Evolutionary conservation across 2,113 vertebrate species (phyloP).

Genomic region (Leptobrachium leishanense): DNA sequence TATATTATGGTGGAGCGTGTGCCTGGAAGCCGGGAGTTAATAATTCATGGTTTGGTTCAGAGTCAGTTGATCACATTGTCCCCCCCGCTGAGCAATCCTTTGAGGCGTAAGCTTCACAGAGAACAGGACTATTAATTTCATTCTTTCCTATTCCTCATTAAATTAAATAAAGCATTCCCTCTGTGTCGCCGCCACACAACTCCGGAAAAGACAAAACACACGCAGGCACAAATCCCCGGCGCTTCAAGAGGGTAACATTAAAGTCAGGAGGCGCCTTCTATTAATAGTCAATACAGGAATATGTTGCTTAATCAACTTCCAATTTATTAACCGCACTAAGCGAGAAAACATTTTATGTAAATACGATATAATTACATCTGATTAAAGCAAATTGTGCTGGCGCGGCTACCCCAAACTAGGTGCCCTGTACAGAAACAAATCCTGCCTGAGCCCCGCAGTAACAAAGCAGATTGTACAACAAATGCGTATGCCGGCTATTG

Average conservation of each 20-base stretch:
- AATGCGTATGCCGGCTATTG: too few relatives aligned
- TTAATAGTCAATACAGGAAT: conserved; percentile 2
- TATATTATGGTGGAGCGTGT: conserved; percentile 11
- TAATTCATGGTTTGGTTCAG: conserved; percentile 44
- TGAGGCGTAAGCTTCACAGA: not conserved
- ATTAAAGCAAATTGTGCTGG: not conserved
- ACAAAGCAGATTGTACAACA: too few relatives aligned
- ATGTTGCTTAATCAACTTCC: not conserved
- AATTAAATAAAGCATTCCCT: not conserved
- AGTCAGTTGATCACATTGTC: conserved; percentile 37
- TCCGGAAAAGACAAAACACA: too few relatives aligned
- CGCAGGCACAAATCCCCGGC: not conserved
- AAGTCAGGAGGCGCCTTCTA: not conserved
- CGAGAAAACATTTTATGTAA: conserved; percentile 1
- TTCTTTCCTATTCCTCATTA: conserved; percentile 3
- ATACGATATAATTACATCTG: not conserved
- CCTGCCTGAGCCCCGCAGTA: too few relatives aligned
- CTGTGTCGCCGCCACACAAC: too few relatives aligned
- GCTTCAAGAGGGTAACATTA: too few relatives aligned
- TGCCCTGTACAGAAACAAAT: too few relatives aligned
- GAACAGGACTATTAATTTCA: conserved; percentile 8
- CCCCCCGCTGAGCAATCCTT: conserved; percentile 11
- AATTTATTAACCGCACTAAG: not conserved
- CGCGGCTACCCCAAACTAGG: too few relatives aligned
- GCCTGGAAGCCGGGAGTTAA: conserved; percentile 37